phyloP scores from a whole-genome alignment of 2,113 vertebrate genomes.

The Orycteropus afer region DNA sequence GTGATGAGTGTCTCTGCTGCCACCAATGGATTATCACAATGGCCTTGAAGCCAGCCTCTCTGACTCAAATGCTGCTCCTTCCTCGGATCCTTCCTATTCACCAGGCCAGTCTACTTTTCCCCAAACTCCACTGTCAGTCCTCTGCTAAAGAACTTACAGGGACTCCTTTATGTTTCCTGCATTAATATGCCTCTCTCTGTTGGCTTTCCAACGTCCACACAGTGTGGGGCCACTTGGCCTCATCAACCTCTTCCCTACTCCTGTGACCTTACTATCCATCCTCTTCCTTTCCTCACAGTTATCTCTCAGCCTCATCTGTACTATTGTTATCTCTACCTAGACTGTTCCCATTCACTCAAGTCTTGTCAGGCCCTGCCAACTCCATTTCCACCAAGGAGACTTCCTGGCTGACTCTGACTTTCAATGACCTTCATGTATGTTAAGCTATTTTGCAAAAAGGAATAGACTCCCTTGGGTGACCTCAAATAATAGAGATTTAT shows the following conservation, averaged over 20 bases:
- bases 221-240: neutral
- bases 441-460: neutral
- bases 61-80: neutral
- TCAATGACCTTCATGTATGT: neutral
- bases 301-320: neutral
- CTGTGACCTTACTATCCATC: neutral
- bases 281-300: neutral
- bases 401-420: neutral
- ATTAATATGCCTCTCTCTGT: neutral
- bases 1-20: neutral
- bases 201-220: neutral
- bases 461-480: neutral
- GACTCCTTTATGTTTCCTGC: neutral
- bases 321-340: neutral
- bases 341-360: neutral
- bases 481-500: neutral
- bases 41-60: neutral
- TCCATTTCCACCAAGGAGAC: neutral
- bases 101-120: neutral
- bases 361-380: neutral
- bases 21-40: neutral
- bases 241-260: neutral
- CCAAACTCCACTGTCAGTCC: neutral
- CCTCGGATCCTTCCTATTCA: neutral
- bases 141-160: neutral